These are phyloP conservation scores for Ips nitidus DNA, from an alignment of 1,140 invertebrate genomes.

Conservation along the genomic window DNA sequence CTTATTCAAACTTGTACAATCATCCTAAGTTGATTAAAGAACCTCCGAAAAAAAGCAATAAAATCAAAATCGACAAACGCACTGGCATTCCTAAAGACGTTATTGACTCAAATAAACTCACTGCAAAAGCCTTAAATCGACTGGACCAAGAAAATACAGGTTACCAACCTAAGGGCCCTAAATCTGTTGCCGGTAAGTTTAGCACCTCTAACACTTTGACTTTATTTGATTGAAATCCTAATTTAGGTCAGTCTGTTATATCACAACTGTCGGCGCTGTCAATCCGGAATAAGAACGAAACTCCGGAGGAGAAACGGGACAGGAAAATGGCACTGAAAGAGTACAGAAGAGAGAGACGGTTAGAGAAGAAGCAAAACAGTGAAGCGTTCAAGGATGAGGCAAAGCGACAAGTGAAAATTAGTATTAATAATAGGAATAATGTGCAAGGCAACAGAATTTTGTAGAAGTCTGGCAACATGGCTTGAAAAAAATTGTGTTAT, in stretches of 20 bases:
- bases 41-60: conserved; percentile 62
- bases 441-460: conserved; percentile 68
- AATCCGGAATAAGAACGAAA: conserved; percentile 79
- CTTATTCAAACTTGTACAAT: conserved; percentile 89
- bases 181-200: conserved; percentile 48
- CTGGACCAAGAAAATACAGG: conserved; percentile 60
- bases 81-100: conserved; percentile 74
- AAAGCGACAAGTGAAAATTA: conserved; percentile 76
- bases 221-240: background rate
- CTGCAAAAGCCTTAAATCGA: conserved; percentile 66
- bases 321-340: conserved; percentile 83
- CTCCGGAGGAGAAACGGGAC: conserved; percentile 74
- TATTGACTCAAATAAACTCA: conserved; percentile 64
- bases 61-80: conserved; percentile 70
- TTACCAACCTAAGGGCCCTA: conserved; percentile 45
- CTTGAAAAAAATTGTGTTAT: too few relatives aligned
- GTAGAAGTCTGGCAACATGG: conserved; percentile 8
- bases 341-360: conserved; percentile 77
- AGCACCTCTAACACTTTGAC: background rate
- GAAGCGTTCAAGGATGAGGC: conserved; percentile 87
- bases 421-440: conserved; percentile 73
- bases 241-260: conserved; percentile 65
- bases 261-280: conserved; percentile 71
- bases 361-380: conserved; percentile 85
- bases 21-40: conserved; percentile 86